phyloP scores from a whole-genome alignment of 2,797 vertebrate species.

The Bradypodion ventrale region DNA sequence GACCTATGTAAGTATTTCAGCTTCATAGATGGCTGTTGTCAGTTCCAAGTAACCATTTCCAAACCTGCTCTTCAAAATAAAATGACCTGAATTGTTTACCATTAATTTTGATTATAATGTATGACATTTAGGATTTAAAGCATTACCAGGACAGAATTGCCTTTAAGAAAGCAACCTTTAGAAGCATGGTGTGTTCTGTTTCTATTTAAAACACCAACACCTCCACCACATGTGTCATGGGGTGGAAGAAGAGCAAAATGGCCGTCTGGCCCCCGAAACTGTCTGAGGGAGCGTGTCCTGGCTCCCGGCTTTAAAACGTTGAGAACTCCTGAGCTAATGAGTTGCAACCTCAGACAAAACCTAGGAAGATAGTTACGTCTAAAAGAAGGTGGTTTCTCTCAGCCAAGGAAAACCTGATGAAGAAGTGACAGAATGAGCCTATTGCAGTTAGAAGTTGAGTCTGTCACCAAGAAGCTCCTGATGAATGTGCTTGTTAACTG shows the following conservation, averaged over 20 bases:
- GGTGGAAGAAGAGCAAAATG: too few relatives aligned
- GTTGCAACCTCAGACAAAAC: not conserved
- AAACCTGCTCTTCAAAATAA: not conserved
- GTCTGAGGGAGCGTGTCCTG: too few relatives aligned
- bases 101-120: too few relatives aligned
- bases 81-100: not conserved
- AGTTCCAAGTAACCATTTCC: not conserved
- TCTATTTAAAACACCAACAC: too few relatives aligned
- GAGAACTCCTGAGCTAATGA: too few relatives aligned
- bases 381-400: not conserved
- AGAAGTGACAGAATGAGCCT: too few relatives aligned
- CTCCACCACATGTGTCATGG: too few relatives aligned
- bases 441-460: too few relatives aligned
- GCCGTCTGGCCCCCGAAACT: too few relatives aligned
- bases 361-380: not conserved
- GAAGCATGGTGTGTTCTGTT: not conserved
- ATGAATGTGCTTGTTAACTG: too few relatives aligned
- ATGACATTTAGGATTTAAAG: not conserved
- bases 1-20: constrained; percentile 76
- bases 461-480: too few relatives aligned
- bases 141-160: not conserved
- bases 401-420: not conserved
- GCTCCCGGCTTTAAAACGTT: too few relatives aligned
- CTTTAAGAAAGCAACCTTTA: not conserved
- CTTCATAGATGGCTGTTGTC: not conserved